Evolutionary conservation across 1,140 invertebrate species (phyloP).

Genomic region (Telenomus remus): DNA sequence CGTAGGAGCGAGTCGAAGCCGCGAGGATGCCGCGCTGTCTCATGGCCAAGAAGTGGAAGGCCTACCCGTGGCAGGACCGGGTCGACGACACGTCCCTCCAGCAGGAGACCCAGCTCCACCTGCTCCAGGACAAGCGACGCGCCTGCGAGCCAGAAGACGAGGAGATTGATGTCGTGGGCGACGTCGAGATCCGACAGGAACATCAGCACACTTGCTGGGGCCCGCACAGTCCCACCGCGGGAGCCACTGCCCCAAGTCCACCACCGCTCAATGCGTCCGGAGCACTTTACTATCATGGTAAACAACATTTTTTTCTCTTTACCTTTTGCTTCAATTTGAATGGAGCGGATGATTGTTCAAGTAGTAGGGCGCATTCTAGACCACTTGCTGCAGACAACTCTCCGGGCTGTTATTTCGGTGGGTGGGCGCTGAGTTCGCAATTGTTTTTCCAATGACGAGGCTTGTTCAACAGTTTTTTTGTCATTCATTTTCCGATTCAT

Average conservation of each 20-base stretch:
- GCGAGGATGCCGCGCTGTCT: conserved; percentile 87
- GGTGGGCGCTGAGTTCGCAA: too few relatives aligned
- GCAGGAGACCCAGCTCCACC: conserved; percentile 8
- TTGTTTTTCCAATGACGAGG: too few relatives aligned
- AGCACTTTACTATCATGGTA: conserved; percentile 81
- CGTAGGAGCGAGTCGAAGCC: background rate
- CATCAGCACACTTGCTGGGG: conserved; percentile 79
- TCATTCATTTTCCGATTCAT: too few relatives aligned
- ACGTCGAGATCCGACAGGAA: conserved; percentile 65
- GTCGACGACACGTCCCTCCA: conserved; percentile 72
- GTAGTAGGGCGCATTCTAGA: background rate
- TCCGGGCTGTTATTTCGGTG: too few relatives aligned
- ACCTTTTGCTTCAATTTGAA: too few relatives aligned
- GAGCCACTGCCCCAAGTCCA: conserved; percentile 83
- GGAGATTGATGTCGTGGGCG: conserved; percentile 88
- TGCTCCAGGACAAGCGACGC: conserved; percentile 55
- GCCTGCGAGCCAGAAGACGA: conserved; percentile 81
- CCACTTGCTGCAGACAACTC: too few relatives aligned
- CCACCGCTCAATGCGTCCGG: conserved; percentile 78
- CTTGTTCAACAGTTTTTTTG: too few relatives aligned
- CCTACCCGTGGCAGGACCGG: conserved; percentile 85
- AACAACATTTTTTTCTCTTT: too few relatives aligned
- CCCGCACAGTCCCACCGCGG: conserved; percentile 83
- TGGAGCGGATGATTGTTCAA: too few relatives aligned
- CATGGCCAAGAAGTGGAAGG: conserved; percentile 94